Base-by-base conservation (phyloP, 2,113 vertebrate species). In the Mormoops blainvillei region DNA sequence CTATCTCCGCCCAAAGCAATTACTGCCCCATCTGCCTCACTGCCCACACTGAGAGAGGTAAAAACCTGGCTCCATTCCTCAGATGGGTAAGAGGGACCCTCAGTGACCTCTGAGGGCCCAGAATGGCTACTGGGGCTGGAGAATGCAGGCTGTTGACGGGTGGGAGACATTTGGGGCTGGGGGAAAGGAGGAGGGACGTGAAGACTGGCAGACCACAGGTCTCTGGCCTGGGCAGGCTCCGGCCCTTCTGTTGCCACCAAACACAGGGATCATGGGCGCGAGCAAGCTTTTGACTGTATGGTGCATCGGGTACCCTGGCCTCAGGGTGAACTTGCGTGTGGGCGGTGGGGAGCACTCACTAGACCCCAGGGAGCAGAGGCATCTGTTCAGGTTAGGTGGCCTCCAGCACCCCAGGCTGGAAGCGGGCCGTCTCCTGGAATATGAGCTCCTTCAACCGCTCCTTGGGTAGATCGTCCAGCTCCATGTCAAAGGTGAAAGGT, bases 381-480 rank as follows among this genome's bases (percentile, higher is more conserved):
- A 22, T 71, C 83, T 56, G 28, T 50, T 83, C 28, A 82, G 74
- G 50, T 95, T 96, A 98, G 81, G 98, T 91, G 74, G 96, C 77
- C 52, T 98, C 98, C 98, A 98, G 97, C 94, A 98, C 97, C 87
- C 96, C 99, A 38, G 98, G 98, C 98, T 99, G 99, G 98, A 99
- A 99, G 96, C 98, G 99, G 83, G 98, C 99, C 0, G 99, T 99
- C 97, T 99, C 99, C 89, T 99, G 98, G 78, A 97, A 99, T 98
- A 99, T 99, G 94, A 99, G 98, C 90, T 99, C 99, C 98, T 99
- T 99, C 98, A 99, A 99, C 97, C 97, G 98, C 96, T 99, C 99
- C 96, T 99, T 99, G 94, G 99, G 99, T 78, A 99, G 98, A 86
- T 99, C 99, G 5, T 99, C 99, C 96, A 99, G 98, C 81, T 99